phyloP scores from a whole-genome alignment of 2,797 vertebrate genomes.

The Hydrophis major region DNA sequence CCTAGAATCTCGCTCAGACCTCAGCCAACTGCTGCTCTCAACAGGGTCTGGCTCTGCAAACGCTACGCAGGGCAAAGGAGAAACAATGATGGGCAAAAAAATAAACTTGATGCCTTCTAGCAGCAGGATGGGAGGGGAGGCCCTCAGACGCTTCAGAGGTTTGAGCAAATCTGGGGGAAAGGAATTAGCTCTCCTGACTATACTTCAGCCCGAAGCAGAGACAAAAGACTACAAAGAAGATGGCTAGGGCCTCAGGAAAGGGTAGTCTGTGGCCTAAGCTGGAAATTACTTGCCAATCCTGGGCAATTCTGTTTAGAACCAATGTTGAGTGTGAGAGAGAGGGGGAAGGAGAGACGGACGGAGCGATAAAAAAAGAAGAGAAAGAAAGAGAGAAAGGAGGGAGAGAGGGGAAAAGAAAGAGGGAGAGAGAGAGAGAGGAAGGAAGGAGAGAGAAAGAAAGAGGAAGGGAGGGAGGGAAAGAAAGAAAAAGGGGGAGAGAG shows the following conservation, averaged over 20 bases:
- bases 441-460: no score
- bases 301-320: not conserved
- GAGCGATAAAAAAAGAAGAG: rapidly evolving
- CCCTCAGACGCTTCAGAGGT: no score
- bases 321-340: no score
- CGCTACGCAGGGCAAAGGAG: not conserved
- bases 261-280: not conserved
- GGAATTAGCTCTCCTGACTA: not conserved
- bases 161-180: not conserved
- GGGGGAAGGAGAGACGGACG: no score
- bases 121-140: not conserved
- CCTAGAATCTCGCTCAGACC: not conserved
- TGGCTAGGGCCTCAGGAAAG: not conserved
- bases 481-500: no score
- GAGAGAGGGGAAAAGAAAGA: no score
- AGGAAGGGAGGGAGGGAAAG: no score
- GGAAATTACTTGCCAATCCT: not conserved
- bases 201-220: not conserved
- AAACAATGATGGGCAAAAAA: not conserved
- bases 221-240: not conserved
- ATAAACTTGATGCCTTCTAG: not conserved
- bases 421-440: no score
- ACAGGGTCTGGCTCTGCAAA: not conserved
- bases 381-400: no score
- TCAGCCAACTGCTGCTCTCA: not conserved